Base-by-base conservation (phyloP, 1,140 invertebrate species). In the Druon quercuslanigerum region DNA sequence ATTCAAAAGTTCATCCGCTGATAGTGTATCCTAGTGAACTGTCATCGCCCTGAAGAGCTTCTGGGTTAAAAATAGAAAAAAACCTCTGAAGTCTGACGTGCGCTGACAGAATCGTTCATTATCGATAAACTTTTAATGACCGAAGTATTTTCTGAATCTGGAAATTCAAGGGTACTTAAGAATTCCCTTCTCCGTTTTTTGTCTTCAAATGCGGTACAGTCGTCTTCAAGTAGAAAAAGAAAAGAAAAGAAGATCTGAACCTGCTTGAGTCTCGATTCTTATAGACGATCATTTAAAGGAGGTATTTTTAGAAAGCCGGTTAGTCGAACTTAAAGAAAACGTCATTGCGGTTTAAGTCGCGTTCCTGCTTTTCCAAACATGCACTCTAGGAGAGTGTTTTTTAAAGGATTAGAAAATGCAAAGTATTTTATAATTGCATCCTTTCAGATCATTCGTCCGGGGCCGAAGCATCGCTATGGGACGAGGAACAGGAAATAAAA, bases 221-320 rank as follows among this genome's bases (percentile, higher is more conserved):
- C 8, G 46, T 57, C 25, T 74, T 11, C 12, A 46, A 46, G 17
- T 50, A 60, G 17, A 40, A 60, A 74, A 50, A 33, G 40, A 50
- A 33, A 60, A 77, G 20, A 13, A 16, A 76, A 76, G 51, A 54
- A 1, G 73, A 33, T 75, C 17, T 74, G 13, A 71, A 79, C 77
- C 73, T 56, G 50, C 50, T 70, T 66, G 16, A 78, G 50, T 77
- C 71, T 71, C 33, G 51, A 50, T 76, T 77, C 79, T 82, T 83
- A 81, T 75, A 76, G 78, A 84, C 77, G 83, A 83, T 87, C 80
- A 85, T 86, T 87, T 86, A 82, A 83, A 85, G 74, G 40, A 17
- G 76, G 75, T 89, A 89, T 88, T 88, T 89, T 89, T 89, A 89
- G 87, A 83, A 76, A 76, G 82, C 83, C 85, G 81, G 84, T 86